Evolutionary conservation across 2,797 vertebrate genomes (phyloP).

Genomic region (Phoxinus dragarum): DNA sequence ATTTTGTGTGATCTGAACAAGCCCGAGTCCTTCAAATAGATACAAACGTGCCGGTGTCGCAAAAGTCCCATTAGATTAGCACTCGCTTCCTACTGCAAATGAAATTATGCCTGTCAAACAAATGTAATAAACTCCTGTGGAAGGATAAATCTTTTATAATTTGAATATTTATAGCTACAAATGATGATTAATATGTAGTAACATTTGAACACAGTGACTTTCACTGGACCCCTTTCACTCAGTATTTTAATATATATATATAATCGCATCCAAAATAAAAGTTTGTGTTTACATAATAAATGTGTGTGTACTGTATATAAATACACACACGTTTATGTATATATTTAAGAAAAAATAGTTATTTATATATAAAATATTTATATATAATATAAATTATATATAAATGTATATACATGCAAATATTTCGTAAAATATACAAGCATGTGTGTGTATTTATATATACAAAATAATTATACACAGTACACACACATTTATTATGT

Average conservation of each 20-base stretch:
- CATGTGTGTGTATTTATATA: too few relatives aligned
- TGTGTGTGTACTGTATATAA: too few relatives aligned
- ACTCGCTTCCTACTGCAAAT: slow-evolving; percentile 7
- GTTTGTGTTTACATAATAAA: too few relatives aligned
- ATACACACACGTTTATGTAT: too few relatives aligned
- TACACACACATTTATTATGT: too few relatives aligned
- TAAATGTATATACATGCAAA: too few relatives aligned
- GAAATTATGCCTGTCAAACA: background rate
- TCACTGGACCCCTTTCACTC: background rate
- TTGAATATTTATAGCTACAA: background rate
- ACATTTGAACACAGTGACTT: background rate
- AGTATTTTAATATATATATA: background rate
- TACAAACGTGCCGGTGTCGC: background rate
- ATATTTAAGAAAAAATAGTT: too few relatives aligned
- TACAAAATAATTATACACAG: too few relatives aligned
- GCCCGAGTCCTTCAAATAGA: background rate
- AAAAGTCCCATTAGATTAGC: slow-evolving; percentile 4
- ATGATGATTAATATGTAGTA: background rate
- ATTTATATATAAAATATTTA: too few relatives aligned
- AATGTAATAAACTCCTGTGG: background rate
- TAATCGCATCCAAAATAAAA: too few relatives aligned
- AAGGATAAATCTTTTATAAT: slow-evolving; percentile 8
- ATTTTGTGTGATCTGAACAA: background rate
- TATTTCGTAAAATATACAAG: too few relatives aligned
- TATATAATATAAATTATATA: too few relatives aligned